Evolutionary conservation across 2,888 invertebrate genomes (phyloP).

Genomic region (Mystacides longicornis): DNA sequence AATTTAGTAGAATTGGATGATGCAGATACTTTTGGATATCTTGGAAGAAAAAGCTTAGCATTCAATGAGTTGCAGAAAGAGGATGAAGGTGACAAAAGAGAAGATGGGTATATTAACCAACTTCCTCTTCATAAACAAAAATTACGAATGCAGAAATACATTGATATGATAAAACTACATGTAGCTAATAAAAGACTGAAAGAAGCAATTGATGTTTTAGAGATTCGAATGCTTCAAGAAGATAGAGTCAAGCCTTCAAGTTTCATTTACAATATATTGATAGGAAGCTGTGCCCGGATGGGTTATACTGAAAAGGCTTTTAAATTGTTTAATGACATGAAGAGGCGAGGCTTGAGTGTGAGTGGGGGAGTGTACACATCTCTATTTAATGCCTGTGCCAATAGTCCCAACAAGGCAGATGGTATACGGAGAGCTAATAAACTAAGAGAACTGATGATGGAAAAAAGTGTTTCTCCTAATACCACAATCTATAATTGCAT

Average conservation of each 20-base stretch:
- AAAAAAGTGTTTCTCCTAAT: conserved; percentile 63
- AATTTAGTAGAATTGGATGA: conserved; percentile 34
- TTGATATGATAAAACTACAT: conserved; percentile 61
- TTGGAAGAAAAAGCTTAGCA: conserved; percentile 31
- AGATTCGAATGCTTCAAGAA: conserved; percentile 65
- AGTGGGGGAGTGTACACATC: conserved; percentile 73
- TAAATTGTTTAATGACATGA: conserved; percentile 76
- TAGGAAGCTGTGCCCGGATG: conserved; percentile 72
- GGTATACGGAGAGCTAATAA: conserved; percentile 61
- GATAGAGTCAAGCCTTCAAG: conserved; percentile 72
- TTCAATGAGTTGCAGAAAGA: conserved; percentile 33
- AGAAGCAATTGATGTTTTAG: conserved; percentile 73
- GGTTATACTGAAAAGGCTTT: conserved; percentile 86
- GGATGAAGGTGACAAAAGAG: conserved; percentile 53
- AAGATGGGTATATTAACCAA: conserved; percentile 51
- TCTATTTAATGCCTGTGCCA: conserved; percentile 83
- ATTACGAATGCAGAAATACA: conserved; percentile 58
- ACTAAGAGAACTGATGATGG: conserved; percentile 60
- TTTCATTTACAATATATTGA: conserved; percentile 76
- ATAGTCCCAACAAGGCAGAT: conserved; percentile 60
- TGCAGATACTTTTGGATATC: conserved; percentile 53
- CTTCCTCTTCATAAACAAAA: conserved; percentile 45
- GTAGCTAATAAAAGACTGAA: conserved; percentile 57
- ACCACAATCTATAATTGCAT: conserved; percentile 76
- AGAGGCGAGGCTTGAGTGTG: conserved; percentile 58